phyloP scores from a whole-genome alignment of 2,797 vertebrate genomes.

The Clangula hyemalis region DNA sequence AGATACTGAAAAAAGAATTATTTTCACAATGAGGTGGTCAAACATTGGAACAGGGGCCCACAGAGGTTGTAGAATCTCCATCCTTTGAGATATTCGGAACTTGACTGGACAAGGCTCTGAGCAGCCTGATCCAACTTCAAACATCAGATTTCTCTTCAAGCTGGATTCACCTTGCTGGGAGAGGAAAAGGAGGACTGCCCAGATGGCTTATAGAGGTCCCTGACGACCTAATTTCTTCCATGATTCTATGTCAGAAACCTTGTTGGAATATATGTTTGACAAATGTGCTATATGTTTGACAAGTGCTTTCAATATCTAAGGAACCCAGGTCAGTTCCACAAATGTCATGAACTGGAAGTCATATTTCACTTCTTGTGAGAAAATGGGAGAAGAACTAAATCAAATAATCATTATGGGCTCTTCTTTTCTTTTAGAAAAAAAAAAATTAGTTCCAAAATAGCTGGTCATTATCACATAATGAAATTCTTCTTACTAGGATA shows the following conservation, averaged over 20 bases:
- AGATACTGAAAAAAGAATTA: not conserved
- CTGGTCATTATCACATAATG: not conserved
- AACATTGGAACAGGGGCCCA: not conserved
- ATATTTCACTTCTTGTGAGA: not conserved
- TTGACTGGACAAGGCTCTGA: not conserved
- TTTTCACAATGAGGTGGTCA: not conserved
- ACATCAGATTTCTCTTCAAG: not conserved
- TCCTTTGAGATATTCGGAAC: not conserved
- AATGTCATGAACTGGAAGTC: fast-evolving
- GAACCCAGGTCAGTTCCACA: not conserved
- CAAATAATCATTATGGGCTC: not conserved
- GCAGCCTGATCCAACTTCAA: not conserved
- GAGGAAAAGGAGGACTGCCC: not conserved
- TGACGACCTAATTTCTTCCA: not conserved
- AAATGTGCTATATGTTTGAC: not conserved
- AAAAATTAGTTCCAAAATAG: not conserved
- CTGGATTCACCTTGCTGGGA: not conserved
- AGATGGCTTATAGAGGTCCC: not conserved
- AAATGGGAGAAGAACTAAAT: not conserved
- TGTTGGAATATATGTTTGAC: too few species aligned
- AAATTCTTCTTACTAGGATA: not conserved
- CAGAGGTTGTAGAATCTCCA: not conserved
- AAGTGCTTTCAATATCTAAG: not conserved
- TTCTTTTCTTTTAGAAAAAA: not conserved
- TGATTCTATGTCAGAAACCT: not conserved